Base-by-base conservation (phyloP, 1,140 invertebrate species). In the Campoletis sonorensis region DNA sequence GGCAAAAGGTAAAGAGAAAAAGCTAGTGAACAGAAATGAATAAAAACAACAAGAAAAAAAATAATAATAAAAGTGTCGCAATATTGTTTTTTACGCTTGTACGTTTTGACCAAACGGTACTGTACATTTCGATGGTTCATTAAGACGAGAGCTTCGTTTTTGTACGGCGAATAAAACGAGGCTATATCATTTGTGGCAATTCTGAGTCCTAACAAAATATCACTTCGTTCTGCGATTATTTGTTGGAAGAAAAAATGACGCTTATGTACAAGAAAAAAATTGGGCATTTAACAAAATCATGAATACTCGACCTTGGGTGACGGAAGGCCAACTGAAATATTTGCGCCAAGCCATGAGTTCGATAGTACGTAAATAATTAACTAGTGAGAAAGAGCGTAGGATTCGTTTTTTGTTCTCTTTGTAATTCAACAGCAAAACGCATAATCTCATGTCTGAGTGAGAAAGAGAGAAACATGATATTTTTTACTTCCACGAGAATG, bases 101-200 rank as follows among this genome's bases (percentile, higher is more conserved):
- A 37, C 18, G 5, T 15, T 26, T 51, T 26, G 3, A 61, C 26
- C 8, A 40, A 61, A 16, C 64, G 1, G n/a, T 26, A 21, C 61
- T 61, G 75, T 61, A 78, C 75, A 67, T 78, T 78, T 78, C 75
- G 75, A 78, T 78, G 33, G 37, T 49, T 68, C 18, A 64, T 64
- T 15, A 37, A 64, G 16, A 45, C 37, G 54, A 51, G 18, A 23
- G 21, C 13, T 68, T 68, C 30, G 11, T 45, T 45, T 13, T 5
- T 45, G 13, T n/a, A 18, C 70, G 7, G 30, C 21, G 37, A 49
- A 76, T 33, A 45, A 11, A 76, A 58, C 16, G 72, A 76, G 72
- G 27, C 72, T 54, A 18, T 26, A 58, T n/a, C 67, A 33, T 64
- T 64, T 15, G 26, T 73, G 58, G 51, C 49, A 71, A 37, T 80